A percentile compares a stretch with the other conserved stretches of the same genome.
Evolutionary conservation across 2,888 invertebrate species (phyloP).

Genomic region (Octodonta nipae): DNA sequence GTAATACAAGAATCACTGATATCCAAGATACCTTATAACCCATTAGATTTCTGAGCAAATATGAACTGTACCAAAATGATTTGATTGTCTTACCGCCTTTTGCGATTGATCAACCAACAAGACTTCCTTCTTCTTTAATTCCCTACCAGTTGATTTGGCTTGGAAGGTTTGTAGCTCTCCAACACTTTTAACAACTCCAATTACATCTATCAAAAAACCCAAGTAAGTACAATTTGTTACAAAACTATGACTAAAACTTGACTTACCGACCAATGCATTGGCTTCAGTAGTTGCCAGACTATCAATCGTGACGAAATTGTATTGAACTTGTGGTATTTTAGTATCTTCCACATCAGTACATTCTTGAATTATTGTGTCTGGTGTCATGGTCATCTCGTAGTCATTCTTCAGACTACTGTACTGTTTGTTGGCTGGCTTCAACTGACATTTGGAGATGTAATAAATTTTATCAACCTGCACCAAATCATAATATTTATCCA

Average conservation of each 20-base stretch:
- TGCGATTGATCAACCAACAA: constrained; percentile 74
- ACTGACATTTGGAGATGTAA: constrained; percentile 65
- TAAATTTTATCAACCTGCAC: constrained; percentile 79
- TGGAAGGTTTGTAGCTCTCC: constrained; percentile 60
- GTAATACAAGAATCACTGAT: too few relatives aligned
- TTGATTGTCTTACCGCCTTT: constrained; percentile 44
- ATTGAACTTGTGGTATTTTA: constrained; percentile 61
- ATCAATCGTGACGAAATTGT: constrained; percentile 62
- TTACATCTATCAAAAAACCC: constrained; percentile 54
- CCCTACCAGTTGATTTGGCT: constrained; percentile 60
- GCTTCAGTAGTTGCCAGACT: constrained; percentile 53
- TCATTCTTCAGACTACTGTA: constrained; percentile 76
- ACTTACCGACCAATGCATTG: constrained; percentile 59
- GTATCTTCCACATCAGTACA: constrained; percentile 38
- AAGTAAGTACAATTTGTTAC: too few relatives aligned
- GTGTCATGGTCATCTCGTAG: constrained; percentile 83
- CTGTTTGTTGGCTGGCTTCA: constrained; percentile 92
- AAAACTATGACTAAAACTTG: too few relatives aligned
- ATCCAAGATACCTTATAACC: too few relatives aligned
- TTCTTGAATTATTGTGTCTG: constrained; percentile 41
- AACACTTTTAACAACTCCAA: constrained; percentile 70
- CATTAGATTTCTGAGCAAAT: too few relatives aligned
- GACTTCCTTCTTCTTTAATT: constrained; percentile 80
- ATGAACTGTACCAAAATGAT: too few relatives aligned
- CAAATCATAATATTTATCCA: constrained; percentile 78